Conservation (phyloP, 2,797 vertebrate genomes). For the Antennarius maculatus region DNA sequence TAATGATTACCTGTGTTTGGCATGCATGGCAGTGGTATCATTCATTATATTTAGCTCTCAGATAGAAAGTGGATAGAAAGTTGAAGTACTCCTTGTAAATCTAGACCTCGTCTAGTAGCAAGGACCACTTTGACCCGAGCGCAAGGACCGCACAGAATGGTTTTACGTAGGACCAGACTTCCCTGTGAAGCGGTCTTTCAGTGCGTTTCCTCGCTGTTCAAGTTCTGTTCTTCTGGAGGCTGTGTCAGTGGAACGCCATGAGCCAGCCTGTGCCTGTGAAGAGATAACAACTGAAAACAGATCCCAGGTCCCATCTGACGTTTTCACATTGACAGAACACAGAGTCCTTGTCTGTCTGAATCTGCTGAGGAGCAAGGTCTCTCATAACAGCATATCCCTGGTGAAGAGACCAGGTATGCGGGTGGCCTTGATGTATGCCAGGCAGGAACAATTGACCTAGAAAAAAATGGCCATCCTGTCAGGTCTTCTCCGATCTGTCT, state of each 20-base stretch:
- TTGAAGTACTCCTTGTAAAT: background rate
- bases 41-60: too few relatives aligned
- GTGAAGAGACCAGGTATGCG: conserved; percentile 53
- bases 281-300: conserved; percentile 56
- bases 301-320: conserved; percentile 55
- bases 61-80: too few relatives aligned
- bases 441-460: conserved; percentile 64
- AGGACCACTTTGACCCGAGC: background rate
- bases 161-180: conserved; percentile 17
- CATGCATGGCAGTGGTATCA: too few relatives aligned
- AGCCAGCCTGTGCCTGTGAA: conserved; percentile 48
- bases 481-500: conserved; percentile 26
- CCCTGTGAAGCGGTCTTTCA: conserved; percentile 24
- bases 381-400: conserved; percentile 55
- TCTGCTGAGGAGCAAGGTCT: conserved; percentile 54
- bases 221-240: conserved; percentile 5
- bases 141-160: background rate
- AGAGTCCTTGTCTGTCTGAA: conserved; percentile 66
- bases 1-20: too few relatives aligned
- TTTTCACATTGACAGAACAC: conserved; percentile 64
- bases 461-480: conserved; percentile 63
- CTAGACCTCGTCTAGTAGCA: background rate
- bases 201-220: conserved; percentile 9
- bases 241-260: conserved; percentile 34
- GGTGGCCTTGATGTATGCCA: conserved; percentile 68